Evolutionary conservation across 2,113 vertebrate species (phyloP).

Genomic region (Urocolius indicus): DNA sequence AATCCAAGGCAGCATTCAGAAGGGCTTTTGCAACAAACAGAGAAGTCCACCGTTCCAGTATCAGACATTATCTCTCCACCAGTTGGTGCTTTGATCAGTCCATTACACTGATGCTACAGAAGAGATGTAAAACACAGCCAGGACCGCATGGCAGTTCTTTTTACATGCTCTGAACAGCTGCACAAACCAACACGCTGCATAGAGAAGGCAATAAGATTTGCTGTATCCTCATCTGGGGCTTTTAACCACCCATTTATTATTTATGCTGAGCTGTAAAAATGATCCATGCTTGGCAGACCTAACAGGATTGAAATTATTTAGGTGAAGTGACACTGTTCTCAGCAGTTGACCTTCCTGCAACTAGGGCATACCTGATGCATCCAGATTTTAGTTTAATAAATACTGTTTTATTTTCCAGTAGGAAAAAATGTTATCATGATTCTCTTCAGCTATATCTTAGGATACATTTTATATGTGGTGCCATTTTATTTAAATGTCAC

Average conservation of each 20-base stretch:
- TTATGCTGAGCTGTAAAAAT: background rate
- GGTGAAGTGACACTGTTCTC: background rate
- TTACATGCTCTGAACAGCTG: constrained; percentile 5
- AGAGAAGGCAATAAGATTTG: background rate
- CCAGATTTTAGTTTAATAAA: background rate
- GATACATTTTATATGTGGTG: background rate
- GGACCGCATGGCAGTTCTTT: background rate
- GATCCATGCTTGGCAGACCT: background rate
- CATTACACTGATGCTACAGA: background rate
- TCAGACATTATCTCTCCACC: background rate
- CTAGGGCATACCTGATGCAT: background rate
- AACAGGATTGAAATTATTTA: background rate
- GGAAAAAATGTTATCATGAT: background rate
- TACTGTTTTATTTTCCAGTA: background rate
- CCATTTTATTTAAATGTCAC: background rate
- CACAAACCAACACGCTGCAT: background rate
- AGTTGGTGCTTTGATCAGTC: constrained; percentile 12
- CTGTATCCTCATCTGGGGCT: background rate
- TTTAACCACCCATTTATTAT: constrained; percentile 22
- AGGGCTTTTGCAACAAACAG: background rate
- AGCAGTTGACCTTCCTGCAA: background rate
- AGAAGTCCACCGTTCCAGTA: background rate
- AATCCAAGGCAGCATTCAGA: background rate
- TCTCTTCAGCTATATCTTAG: background rate
- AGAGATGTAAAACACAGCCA: background rate